Evolutionary conservation across 1,140 invertebrate genomes (phyloP).

Genomic region (Bilobella aurantiaca): DNA sequence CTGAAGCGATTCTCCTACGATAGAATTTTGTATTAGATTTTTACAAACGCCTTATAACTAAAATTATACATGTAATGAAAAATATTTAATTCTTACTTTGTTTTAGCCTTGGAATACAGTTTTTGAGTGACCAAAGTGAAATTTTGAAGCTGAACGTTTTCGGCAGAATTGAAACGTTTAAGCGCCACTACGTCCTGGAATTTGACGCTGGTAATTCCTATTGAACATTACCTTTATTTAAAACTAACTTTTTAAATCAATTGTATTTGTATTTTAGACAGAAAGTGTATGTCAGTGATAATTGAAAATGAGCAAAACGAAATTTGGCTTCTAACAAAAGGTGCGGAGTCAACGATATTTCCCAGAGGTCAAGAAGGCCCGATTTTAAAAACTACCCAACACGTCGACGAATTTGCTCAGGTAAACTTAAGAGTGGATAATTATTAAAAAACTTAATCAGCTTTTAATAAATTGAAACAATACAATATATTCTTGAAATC

Average conservation of each 20-base stretch:
- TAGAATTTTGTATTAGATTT: not conserved
- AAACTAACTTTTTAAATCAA: not conserved
- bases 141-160: conserved; percentile 41
- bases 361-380: conserved; percentile 46
- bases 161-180: conserved; percentile 38
- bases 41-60: conserved; percentile 43
- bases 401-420: conserved; percentile 49
- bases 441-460: conserved; percentile 38
- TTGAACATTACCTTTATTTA: not conserved
- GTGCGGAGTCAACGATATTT: conserved; percentile 65
- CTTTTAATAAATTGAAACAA: not conserved
- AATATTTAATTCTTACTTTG: conserved; percentile 26
- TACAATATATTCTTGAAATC: too few species aligned
- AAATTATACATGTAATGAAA: conserved; percentile 33
- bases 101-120: conserved; percentile 56
- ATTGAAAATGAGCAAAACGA: conserved; percentile 44
- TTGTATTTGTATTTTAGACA: conserved; percentile 36
- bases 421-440: conserved; percentile 38
- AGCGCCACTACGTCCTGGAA: conserved; percentile 46
- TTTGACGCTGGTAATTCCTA: conserved; percentile 50
- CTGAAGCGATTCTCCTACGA: too few species aligned
- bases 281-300: conserved; percentile 59
- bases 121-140: conserved; percentile 50
- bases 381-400: conserved; percentile 39
- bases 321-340: conserved; percentile 66